These are phyloP conservation scores for Loripinus fragilis DNA, from an alignment of 2,888 invertebrate genomes.

Conservation along the genomic window DNA sequence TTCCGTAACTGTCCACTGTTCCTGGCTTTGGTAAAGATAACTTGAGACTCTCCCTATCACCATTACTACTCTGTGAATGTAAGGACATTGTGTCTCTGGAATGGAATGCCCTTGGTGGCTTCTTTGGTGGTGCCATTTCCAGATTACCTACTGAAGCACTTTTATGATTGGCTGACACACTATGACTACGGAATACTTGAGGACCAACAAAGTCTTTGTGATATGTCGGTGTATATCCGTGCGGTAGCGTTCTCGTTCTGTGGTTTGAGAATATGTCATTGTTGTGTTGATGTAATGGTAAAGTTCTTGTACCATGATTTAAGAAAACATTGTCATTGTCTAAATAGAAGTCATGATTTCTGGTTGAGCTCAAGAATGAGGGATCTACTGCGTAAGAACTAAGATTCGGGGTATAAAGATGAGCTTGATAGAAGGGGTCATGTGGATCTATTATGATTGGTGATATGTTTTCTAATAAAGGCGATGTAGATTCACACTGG, in stretches of 20 bases:
- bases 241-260: conserved; percentile 53
- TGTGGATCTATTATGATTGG: conserved; percentile 67
- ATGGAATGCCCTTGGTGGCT: conserved; percentile 74
- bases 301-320: neutral
- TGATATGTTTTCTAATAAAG: conserved; percentile 72
- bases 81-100: conserved; percentile 70
- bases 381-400: conserved; percentile 16
- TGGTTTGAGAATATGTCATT: conserved; percentile 43
- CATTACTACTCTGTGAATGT: conserved; percentile 59
- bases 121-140: conserved; percentile 69
- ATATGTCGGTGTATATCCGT: conserved; percentile 45
- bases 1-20: conserved; percentile 68
- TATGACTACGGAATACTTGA: conserved; percentile 41
- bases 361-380: conserved; percentile 7
- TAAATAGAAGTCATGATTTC: conserved; percentile 4
- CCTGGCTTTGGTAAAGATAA: conserved; percentile 68
- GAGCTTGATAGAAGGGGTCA: conserved; percentile 61
- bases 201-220: conserved; percentile 35
- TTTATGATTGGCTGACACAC: conserved; percentile 54
- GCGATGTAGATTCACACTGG: conserved; percentile 76
- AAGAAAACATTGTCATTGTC: conserved; percentile 11
- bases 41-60: conserved; percentile 56
- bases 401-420: conserved; percentile 50
- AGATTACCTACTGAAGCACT: conserved; percentile 77
- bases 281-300: conserved; percentile 5